Conservation (phyloP, 2,797 vertebrate species). For the Rhincodon typus region DNA sequence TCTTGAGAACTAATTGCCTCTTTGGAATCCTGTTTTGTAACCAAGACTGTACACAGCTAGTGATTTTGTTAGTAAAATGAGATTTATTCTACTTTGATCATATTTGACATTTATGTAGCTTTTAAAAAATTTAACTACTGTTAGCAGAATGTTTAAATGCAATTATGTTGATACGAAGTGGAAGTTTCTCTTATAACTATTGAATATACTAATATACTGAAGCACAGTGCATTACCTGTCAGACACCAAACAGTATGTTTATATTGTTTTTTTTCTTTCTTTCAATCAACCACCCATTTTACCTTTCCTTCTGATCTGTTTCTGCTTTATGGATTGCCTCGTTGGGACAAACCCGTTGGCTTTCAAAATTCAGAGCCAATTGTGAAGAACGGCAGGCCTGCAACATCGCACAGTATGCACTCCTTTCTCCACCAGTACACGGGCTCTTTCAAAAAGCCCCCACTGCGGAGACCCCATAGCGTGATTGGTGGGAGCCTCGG, state of each 20-base stretch:
- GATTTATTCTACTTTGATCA: not conserved
- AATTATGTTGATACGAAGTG: not conserved
- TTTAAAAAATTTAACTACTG: not conserved
- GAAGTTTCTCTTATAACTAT: constrained; percentile 6
- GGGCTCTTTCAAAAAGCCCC: constrained; percentile 96
- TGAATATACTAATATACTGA: constrained; percentile 16
- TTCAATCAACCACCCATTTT: constrained; percentile 39
- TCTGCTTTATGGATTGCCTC: constrained; percentile 49
- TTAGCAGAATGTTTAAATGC: not conserved
- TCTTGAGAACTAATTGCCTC: not conserved
- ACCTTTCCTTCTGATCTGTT: constrained; percentile 47
- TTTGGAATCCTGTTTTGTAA: not conserved
- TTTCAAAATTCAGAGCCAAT: constrained; percentile 77
- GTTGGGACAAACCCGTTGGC: constrained; percentile 54
- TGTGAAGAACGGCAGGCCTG: constrained; percentile 95
- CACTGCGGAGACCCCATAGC: constrained; percentile 88
- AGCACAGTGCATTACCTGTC: constrained; percentile 26
- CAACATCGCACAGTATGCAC: constrained; percentile 97
- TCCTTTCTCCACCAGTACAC: constrained; percentile 98
- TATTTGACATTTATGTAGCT: not conserved
- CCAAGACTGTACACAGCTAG: not conserved
- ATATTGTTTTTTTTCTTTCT: constrained; percentile 47
- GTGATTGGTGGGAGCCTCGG: constrained; percentile 93
- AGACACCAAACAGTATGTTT: constrained; percentile 45
- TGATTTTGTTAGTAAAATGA: not conserved